These are phyloP conservation scores for Nansenia antarctica DNA, from an alignment of 2,113 vertebrate species.

Conservation along the genomic window DNA sequence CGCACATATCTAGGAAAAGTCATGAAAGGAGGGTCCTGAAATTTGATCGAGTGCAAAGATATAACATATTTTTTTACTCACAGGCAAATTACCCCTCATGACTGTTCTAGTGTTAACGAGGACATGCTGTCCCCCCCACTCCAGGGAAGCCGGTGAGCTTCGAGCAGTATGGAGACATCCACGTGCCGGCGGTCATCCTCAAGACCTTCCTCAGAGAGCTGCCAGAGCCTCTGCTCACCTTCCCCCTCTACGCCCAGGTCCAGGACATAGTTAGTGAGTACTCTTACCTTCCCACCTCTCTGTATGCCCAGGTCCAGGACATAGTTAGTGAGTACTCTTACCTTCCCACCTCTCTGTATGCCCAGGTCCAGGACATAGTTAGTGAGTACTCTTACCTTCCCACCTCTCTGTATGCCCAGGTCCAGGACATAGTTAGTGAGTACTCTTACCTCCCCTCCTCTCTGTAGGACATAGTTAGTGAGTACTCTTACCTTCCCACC, in stretches of 20 bases:
- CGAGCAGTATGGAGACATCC: slow-evolving; percentile 73
- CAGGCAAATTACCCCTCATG: too few species aligned
- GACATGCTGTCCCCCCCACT: not conserved
- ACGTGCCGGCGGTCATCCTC: slow-evolving; percentile 82
- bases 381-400: slow-evolving; percentile 83
- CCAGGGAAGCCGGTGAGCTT: slow-evolving; percentile 85
- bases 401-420: slow-evolving; percentile 73
- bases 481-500: not conserved
- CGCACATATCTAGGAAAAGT: too few species aligned
- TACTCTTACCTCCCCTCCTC: slow-evolving; percentile 5
- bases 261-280: slow-evolving; percentile 79
- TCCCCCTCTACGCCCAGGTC: slow-evolving; percentile 74
- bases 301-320: too few species aligned
- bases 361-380: not conserved
- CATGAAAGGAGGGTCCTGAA: too few species aligned
- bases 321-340: not conserved
- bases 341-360: not conserved
- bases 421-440: slow-evolving; percentile 80
- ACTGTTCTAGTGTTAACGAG: too few species aligned
- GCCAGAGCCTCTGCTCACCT: slow-evolving; percentile 85
- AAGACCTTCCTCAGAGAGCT: slow-evolving; percentile 88
- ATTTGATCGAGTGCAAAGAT: too few species aligned
- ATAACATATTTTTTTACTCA: too few species aligned
- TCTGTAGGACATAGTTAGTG: not conserved
- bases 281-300: too few species aligned